phyloP scores from a whole-genome alignment of 2,113 vertebrate species.

The Butastur rufipennis region DNA sequence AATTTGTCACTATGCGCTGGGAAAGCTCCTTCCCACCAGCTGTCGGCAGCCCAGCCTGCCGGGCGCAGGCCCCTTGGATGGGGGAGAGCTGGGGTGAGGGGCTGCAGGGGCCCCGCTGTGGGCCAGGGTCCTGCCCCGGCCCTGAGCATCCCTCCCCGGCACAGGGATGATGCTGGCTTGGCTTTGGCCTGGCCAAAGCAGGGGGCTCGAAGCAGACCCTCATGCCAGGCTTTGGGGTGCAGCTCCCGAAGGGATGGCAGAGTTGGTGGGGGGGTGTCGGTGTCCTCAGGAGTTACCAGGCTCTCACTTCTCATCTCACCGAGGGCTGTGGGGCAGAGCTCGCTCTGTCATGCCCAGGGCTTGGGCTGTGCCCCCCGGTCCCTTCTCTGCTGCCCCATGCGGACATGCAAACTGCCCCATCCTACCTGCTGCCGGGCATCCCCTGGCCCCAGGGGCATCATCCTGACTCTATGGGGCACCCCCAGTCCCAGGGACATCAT shows the following conservation, averaged over 20 bases:
- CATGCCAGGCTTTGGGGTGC: background rate
- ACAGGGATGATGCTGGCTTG: background rate
- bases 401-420: background rate
- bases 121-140: background rate
- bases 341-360: fast-evolving
- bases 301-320: fast-evolving
- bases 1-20: constrained; percentile 66
- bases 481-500: background rate
- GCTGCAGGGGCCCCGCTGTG: fast-evolving
- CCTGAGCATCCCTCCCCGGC: background rate
- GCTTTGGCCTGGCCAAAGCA: fast-evolving
- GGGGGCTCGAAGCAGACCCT: background rate
- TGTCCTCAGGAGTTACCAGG: background rate
- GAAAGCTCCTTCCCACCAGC: constrained; percentile 58
- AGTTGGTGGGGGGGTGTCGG: fast-evolving
- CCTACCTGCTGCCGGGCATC: background rate
- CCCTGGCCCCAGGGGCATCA: fast-evolving
- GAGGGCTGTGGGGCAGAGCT: background rate
- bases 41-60: background rate
- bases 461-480: background rate
- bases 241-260: background rate
- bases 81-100: background rate
- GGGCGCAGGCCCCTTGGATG: background rate
- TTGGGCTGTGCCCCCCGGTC: background rate
- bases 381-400: background rate